Conservation (phyloP, 1,140 invertebrate genomes). For the Bathynomus jamesi region DNA sequence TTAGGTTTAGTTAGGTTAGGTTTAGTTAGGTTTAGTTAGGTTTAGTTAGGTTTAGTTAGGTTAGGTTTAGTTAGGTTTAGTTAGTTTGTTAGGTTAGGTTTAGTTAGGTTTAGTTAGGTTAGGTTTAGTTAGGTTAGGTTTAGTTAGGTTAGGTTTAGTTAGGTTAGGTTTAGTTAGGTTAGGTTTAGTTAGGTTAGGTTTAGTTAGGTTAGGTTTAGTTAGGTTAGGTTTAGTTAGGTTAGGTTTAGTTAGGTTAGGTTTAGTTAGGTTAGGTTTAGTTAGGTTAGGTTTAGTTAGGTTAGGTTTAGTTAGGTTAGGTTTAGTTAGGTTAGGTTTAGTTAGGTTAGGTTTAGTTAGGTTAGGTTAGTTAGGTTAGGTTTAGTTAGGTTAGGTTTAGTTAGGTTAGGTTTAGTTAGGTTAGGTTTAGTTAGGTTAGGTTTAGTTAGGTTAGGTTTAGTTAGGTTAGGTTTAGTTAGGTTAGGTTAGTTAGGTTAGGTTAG, state of each 20-base stretch:
- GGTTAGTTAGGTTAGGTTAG: too few relatives aligned
- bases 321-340: slow-evolving; percentile 10
- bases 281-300: slow-evolving; percentile 7
- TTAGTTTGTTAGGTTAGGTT: too few relatives aligned
- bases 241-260: slow-evolving; percentile 8
- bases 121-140: slow-evolving; percentile 5
- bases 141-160: slow-evolving; percentile 9
- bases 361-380: slow-evolving; percentile 12
- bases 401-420: slow-evolving; percentile 8
- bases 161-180: slow-evolving; percentile 3
- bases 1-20: slow-evolving; percentile 14
- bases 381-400: slow-evolving; percentile 6
- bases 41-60: slow-evolving; percentile 7
- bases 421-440: slow-evolving; percentile 12
- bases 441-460: slow-evolving; percentile 13
- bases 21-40: slow-evolving; percentile 8
- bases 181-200: slow-evolving; percentile 3
- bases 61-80: slow-evolving; percentile 4
- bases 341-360: slow-evolving; percentile 10
- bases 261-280: slow-evolving; percentile 5
- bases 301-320: slow-evolving; percentile 8
- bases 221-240: neutral
- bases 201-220: slow-evolving; percentile 5
- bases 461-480: slow-evolving; percentile 7
- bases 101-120: slow-evolving; percentile 6